Evolutionary conservation across 2,888 invertebrate genomes (phyloP).

Genomic region (Plagiodera versicolora): DNA sequence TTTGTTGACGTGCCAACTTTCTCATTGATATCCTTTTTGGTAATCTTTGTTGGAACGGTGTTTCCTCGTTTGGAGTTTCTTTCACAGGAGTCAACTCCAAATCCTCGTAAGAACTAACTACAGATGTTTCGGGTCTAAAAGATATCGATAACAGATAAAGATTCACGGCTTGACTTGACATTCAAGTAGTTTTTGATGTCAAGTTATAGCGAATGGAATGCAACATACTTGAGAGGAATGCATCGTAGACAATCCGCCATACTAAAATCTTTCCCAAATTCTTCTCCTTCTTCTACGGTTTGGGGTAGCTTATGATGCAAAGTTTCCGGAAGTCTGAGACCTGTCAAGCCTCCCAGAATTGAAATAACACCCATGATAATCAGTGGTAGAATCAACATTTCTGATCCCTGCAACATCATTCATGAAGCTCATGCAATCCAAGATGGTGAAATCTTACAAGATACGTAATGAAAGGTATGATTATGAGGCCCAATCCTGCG

Average conservation of each 20-base stretch:
- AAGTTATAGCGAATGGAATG: background rate
- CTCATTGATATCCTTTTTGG: slow-evolving; percentile 62
- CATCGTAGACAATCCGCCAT: slow-evolving; percentile 75
- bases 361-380: slow-evolving; percentile 84
- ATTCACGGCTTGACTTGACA: no score
- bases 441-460: slow-evolving; percentile 63
- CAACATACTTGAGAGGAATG: slow-evolving; percentile 65
- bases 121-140: slow-evolving; percentile 57
- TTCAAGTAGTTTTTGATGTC: no score
- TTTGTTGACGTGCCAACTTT: slow-evolving; percentile 74
- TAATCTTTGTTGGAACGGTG: slow-evolving; percentile 50
- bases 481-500: slow-evolving; percentile 83
- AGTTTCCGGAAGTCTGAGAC: slow-evolving; percentile 82
- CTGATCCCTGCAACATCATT: slow-evolving; percentile 68
- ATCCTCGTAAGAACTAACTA: slow-evolving; percentile 72
- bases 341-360: slow-evolving; percentile 78
- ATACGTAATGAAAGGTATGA: slow-evolving; percentile 90
- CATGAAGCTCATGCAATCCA: background rate
- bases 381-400: slow-evolving; percentile 78
- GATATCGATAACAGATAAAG: no score
- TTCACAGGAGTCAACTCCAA: slow-evolving; percentile 62
- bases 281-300: slow-evolving; percentile 85
- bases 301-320: slow-evolving; percentile 80
- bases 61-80: slow-evolving; percentile 55
- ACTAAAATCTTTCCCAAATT: slow-evolving; percentile 82